Base-by-base conservation (phyloP, 2,888 invertebrate genomes). In the Epinotia brunnichana region DNA sequence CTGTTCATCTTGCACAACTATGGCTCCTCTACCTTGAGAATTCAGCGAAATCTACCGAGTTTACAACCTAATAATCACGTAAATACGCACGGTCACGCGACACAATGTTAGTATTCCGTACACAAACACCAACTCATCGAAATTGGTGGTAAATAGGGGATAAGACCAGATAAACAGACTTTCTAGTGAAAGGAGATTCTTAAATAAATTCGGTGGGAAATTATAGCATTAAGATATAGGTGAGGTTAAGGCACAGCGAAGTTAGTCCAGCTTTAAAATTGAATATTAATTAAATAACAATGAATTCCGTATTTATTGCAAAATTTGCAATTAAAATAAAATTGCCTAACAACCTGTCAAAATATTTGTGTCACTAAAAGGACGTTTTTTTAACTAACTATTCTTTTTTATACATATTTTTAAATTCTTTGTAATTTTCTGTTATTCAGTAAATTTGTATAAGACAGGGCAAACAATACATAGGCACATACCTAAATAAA, bases 1-100 rank as follows among this genome's bases (percentile, higher is more conserved):
- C 76, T 82, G 63, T 81, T 81, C 67, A 76, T 74, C 67, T 61
- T 72, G 17, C 10, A 19, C 4, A 7, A 56, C 9, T 11, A 24
- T n/a, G 10, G 51, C n/a, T 17, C 5, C 1, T 5, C 48, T 10
- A n/a, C 29, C 39, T 44, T 10, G 53, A 15, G 15, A 41, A 24
- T 57, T 7, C 5, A 62, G 48, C n/a, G 54, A 35, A 68, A 56
- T 56, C 39, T 48, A 63, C n/a, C 2, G 11, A 57, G 39, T 68
- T 62, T 41, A 48, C 57, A 17, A 21, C 39, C 62, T 67, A 53
- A 51, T 72, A 51, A 62, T 17, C 62, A 61, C 29, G 19, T 19
- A 61, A 66, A 51, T 41, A 39, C 13, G 51, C 56, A 39, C 39
- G 24, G 57, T 24, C 24, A 68, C 62, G 56, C 48, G 35, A 57